Base-by-base conservation (phyloP, 2,113 vertebrate genomes). In the Scopus umbretta region DNA sequence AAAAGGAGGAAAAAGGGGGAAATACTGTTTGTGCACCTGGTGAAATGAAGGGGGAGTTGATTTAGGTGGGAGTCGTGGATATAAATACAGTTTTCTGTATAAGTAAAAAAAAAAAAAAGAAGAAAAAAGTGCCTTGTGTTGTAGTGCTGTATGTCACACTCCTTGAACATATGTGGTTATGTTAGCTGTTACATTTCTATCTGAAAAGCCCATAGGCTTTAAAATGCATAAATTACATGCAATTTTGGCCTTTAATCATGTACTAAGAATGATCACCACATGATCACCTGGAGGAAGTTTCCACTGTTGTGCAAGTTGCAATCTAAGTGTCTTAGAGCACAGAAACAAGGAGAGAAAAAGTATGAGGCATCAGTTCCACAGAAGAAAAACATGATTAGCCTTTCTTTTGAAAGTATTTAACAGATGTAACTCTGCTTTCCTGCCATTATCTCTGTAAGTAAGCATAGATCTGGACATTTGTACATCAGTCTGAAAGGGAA, bases 211-310 rank as follows among this genome's bases (percentile, higher is more conserved):
- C 5, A 2, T 7, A 27, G 49, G 4, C 2, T 86, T 66, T 52
- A 15, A 58, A 85, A n/a, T 2, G 7, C 58, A 67, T 58, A 55
- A 78, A 71, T 40, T 11, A 30, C 15, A 26, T 56, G 8, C 9
- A 45, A 2, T 36, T 2, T 43, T 86, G 36, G 52, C 36, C 22
- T 73, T 56, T 67, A 75, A 73, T 82, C 1, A 3, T 43, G 11
- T 58, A 11, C 20, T 4, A 47, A 71, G 58, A 49, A 45, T 30
- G 26, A 25, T 53, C 71, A 80, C 27, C 45, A 53, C 45, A 45
- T 30, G 26, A 25, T 53, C 71, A 80, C 27, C 45, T 67, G 72
- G 38, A 93, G 80, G 63, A 90, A 84, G 86, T 66, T 86, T 94
- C 79, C 34, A 26, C 32, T 85, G 45, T n/a, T 63, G 38, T 38